These are phyloP conservation scores for Saimiri boliviensis DNA, from an alignment of 2,113 vertebrate genomes.

Conservation along the genomic window DNA sequence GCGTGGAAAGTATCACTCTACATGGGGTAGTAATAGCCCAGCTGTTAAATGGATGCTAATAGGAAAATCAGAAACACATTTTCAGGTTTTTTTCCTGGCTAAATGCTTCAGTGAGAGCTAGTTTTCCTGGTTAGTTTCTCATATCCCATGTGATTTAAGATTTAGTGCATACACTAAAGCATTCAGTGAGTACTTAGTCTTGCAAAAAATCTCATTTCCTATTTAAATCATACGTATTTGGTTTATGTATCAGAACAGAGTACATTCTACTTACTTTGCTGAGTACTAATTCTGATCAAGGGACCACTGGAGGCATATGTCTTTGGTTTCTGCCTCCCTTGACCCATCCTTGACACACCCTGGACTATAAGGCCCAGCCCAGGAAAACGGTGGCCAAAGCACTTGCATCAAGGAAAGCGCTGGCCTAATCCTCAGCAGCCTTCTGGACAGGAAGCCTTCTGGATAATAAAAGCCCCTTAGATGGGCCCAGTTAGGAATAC, in stretches of 20 bases:
- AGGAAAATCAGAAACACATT: neutral
- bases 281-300: neutral
- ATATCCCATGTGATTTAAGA: neutral
- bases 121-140: neutral
- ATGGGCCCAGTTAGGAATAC: neutral
- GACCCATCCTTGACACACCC: neutral
- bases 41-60: neutral
- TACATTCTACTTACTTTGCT: slow-evolving; percentile 5
- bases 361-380: neutral
- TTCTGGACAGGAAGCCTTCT: neutral
- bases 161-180: neutral
- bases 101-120: neutral
- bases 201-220: neutral
- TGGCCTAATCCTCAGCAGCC: neutral
- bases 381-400: neutral
- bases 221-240: slow-evolving; percentile 21
- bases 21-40: neutral
- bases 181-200: neutral
- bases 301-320: neutral
- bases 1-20: neutral
- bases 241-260: neutral
- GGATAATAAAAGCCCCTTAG: neutral
- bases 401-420: neutral
- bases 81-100: neutral
- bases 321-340: neutral